A percentile compares a stretch with the other conserved stretches of the same genome.
phyloP scores from a whole-genome alignment of 2,113 vertebrate species.

The Phocoena sinus region DNA sequence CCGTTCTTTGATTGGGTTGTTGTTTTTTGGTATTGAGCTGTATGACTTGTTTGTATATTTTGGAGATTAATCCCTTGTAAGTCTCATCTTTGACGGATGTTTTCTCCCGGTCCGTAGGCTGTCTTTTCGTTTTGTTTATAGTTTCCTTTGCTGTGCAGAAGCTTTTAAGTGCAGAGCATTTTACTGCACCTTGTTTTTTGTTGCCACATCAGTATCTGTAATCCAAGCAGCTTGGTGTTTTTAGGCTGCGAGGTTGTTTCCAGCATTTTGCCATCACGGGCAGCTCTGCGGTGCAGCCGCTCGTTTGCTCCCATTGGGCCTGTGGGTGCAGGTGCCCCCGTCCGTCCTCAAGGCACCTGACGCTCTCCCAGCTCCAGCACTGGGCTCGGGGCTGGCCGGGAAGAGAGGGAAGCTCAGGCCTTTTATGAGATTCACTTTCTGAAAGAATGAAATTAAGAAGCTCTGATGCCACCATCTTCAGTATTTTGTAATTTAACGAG shows the following conservation, averaged over 20 bases:
- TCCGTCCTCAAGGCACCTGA: accelerated
- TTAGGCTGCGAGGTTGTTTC: background rate
- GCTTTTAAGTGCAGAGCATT: no score
- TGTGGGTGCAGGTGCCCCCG: accelerated
- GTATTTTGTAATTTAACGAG: background rate
- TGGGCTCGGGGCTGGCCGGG: background rate
- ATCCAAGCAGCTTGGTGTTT: no score
- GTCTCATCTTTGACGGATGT: no score
- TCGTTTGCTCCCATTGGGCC: background rate
- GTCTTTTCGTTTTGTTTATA: no score
- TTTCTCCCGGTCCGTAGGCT: no score
- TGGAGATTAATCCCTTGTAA: no score
- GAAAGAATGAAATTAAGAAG: background rate
- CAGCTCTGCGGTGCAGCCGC: background rate
- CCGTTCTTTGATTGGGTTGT: no score
- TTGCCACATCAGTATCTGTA: background rate
- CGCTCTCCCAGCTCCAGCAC: background rate
- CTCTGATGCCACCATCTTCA: accelerated
- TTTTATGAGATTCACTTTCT: background rate
- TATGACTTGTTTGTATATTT: no score
- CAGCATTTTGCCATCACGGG: background rate
- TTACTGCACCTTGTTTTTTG: background rate
- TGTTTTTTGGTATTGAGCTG: no score
- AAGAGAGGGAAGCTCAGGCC: background rate
- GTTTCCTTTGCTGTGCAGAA: background rate